Percentiles rank a stretch among this genome's conserved stretches.
These are phyloP conservation scores for Drosophila parabipectinata DNA, from an alignment of 1,140 invertebrate genomes.

Conservation along the genomic window DNA sequence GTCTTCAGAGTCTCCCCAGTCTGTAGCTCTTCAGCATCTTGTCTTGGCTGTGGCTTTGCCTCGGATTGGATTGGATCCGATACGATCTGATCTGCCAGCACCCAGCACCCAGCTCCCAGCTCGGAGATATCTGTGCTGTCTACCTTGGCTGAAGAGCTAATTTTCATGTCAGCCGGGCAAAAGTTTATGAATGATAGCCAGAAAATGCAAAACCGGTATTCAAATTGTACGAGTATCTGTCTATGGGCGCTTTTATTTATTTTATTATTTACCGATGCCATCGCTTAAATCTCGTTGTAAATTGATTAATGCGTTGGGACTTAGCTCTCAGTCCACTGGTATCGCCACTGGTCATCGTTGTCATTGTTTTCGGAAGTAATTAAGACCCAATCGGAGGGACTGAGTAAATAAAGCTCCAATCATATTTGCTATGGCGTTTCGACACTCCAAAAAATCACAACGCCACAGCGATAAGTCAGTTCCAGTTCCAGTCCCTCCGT, in stretches of 20 bases:
- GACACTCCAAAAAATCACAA: slow-evolving; percentile 77
- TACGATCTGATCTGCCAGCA: slow-evolving; percentile 15
- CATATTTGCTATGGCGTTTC: slow-evolving; percentile 82
- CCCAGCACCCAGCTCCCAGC: slow-evolving; percentile 2
- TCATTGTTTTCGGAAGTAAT: slow-evolving; percentile 82
- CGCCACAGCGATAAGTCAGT: slow-evolving; percentile 66
- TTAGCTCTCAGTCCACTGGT: slow-evolving; percentile 3
- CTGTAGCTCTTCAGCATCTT: slow-evolving; percentile 47
- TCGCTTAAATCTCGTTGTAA: slow-evolving; percentile 52
- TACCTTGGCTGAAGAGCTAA: slow-evolving; percentile 80
- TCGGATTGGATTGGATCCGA: background rate
- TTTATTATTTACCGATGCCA: slow-evolving; percentile 58
- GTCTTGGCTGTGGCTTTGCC: slow-evolving; percentile 15
- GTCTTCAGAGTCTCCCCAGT: slow-evolving; percentile 39
- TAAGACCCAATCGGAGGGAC: slow-evolving; percentile 71
- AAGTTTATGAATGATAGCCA: slow-evolving; percentile 79
- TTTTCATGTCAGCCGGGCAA: slow-evolving; percentile 74
- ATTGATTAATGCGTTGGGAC: slow-evolving; percentile 63
- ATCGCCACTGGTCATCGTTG: slow-evolving; percentile 57
- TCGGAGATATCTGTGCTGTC: slow-evolving; percentile 54
- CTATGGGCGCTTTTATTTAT: slow-evolving; percentile 43
- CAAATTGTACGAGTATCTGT: slow-evolving; percentile 37
- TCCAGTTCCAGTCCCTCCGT: slow-evolving; percentile 29
- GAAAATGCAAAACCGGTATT: slow-evolving; percentile 60
- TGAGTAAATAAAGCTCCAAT: slow-evolving; percentile 74